A percentile compares a stretch with the other conserved stretches of the same genome.
These are phyloP conservation scores for Pegea sp. DNA, from an alignment of 23 tunicate species.

Conservation along the genomic window DNA sequence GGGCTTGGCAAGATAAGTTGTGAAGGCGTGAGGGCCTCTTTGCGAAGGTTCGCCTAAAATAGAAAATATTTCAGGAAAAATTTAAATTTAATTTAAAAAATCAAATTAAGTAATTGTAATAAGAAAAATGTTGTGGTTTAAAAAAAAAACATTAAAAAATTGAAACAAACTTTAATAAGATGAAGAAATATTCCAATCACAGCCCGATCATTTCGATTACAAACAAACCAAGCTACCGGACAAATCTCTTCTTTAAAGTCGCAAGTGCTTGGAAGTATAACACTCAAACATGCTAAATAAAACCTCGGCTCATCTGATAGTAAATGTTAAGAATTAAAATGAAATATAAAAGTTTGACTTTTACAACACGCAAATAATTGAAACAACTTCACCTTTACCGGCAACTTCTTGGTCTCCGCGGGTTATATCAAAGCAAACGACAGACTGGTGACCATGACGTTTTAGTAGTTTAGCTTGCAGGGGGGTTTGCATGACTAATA, in stretches of 20 bases:
- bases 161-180: constrained; percentile 14
- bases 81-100: neutral
- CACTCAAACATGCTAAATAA: constrained; percentile 25
- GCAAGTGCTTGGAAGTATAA: constrained; percentile 16
- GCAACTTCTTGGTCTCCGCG: constrained; percentile 15
- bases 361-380: neutral
- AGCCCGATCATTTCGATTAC: constrained; percentile 47
- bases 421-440: constrained; percentile 63
- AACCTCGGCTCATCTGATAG: constrained; percentile 23
- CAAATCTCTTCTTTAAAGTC: constrained; percentile 14
- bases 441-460: constrained; percentile 47
- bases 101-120: neutral
- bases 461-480: constrained; percentile 63
- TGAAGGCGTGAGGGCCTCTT: constrained; percentile 48
- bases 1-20: constrained; percentile 27
- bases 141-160: neutral
- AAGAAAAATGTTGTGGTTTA: neutral
- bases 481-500: constrained; percentile 83
- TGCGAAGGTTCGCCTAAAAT: constrained; percentile 41
- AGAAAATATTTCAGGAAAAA: neutral
- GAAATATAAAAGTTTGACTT: neutral
- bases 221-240: constrained; percentile 94
- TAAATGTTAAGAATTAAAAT: neutral
- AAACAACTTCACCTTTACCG: neutral
- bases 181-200: constrained; percentile 31